Percentiles rank a stretch among this genome's conserved stretches.
These are phyloP conservation scores for Orestias chungarensis DNA, from an alignment of 2,797 vertebrate genomes.

Conservation along the genomic window DNA sequence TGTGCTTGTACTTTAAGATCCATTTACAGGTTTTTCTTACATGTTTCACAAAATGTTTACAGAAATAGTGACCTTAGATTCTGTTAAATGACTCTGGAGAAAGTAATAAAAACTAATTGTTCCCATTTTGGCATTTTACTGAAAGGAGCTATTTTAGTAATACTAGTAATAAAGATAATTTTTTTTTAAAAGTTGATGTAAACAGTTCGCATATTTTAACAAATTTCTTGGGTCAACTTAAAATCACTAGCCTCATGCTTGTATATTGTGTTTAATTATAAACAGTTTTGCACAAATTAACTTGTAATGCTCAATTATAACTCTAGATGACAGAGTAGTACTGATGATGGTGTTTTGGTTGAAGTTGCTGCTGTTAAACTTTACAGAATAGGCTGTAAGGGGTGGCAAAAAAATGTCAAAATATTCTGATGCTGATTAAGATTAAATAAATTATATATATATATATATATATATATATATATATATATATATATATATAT, in stretches of 20 bases:
- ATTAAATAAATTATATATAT: background rate
- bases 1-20: no score
- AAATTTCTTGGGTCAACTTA: no score
- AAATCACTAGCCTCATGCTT: no score
- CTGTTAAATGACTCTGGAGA: background rate
- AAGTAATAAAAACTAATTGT: background rate
- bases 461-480: background rate
- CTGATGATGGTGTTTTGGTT: slow-evolving; percentile 14
- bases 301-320: slow-evolving; percentile 67
- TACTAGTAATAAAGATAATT: no score
- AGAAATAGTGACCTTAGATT: background rate
- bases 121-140: background rate
- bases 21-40: no score
- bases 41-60: no score
- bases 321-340: slow-evolving; percentile 67
- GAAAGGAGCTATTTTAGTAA: no score
- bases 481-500: background rate
- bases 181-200: background rate
- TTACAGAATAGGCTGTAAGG: background rate
- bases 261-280: no score
- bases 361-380: background rate
- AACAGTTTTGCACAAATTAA: background rate
- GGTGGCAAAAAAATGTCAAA: background rate
- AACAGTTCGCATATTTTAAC: no score
- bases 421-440: background rate